A percentile compares a stretch with the other conserved stretches of the same genome.
phyloP scores from a whole-genome alignment of 2,888 invertebrate species.

The Arge pagana region DNA sequence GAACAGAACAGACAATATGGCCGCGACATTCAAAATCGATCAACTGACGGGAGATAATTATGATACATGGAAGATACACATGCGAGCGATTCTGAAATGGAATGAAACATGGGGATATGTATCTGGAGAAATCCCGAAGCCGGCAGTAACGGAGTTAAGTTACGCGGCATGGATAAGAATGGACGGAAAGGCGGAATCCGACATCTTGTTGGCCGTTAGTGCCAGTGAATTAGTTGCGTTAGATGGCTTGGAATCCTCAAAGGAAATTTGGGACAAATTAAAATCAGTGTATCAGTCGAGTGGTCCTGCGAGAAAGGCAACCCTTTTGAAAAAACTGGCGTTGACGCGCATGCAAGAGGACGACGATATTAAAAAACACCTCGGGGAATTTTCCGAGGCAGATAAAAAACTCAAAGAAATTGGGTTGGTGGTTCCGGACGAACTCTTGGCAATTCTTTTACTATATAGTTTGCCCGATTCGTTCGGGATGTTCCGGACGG shows the following conservation, averaged over 20 bases:
- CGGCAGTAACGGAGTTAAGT: neutral
- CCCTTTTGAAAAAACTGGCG: constrained; percentile 23
- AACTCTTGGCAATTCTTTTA: constrained; percentile 19
- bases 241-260: constrained; percentile 23
- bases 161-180: constrained; percentile 17
- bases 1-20: too few relatives aligned
- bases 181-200: constrained; percentile 29
- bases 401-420: constrained; percentile 27
- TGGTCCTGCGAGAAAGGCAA: constrained; percentile 30
- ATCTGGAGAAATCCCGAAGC: constrained; percentile 20
- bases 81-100: constrained; percentile 28
- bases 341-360: constrained; percentile 25
- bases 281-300: constrained; percentile 23
- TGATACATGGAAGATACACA: constrained; percentile 30
- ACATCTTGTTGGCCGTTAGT: constrained; percentile 27
- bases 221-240: constrained; percentile 24
- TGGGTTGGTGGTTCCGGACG: constrained; percentile 21
- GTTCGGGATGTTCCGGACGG: constrained; percentile 17
- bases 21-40: constrained; percentile 2
- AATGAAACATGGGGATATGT: constrained; percentile 32
- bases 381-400: constrained; percentile 23
- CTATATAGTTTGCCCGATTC: constrained; percentile 17
- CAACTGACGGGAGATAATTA: constrained; percentile 25
- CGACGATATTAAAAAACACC: constrained; percentile 27
- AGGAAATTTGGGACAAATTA: constrained; percentile 28